Evolutionary conservation across 2,113 vertebrate genomes (phyloP), one percentile per base, ranked within the genome.

Genomic region (Antigone vipio): DNA sequence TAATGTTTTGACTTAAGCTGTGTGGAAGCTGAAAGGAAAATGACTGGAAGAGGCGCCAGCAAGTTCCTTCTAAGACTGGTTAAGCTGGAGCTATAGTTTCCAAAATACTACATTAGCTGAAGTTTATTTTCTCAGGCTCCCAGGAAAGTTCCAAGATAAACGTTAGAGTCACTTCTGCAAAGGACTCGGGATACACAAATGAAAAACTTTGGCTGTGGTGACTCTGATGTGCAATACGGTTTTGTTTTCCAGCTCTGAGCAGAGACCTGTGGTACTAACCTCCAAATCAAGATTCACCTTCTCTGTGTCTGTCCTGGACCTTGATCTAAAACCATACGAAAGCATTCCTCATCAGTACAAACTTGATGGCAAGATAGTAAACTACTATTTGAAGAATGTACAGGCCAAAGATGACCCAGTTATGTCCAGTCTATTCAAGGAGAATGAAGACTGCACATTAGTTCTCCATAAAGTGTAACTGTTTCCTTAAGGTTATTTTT

Each of bases 241-340:
- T 97, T 96, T 88, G 56, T 76, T 95, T 98, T 97, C 40, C 97
- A 98, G 98, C 96, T 97, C 97, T 69, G 98, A 98, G 68, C 97
- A 98, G 64, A 98, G 97, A 97, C 97, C 97, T 72, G 89, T 98
- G 56, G 96, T 99, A 88, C 98, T 97, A 56, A 95, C 98, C 2
- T 98, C 98, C 9, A 98, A 98, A 82, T 98, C 98, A 56, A 97
- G 98, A 53, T 98, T 99, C 88, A 98, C 98, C 42, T 99, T 98
- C 95, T 99, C 98, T 0, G 98, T 99, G 84, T 99, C 99, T 86
- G 99, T 99, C 96, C 95, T 99, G 98, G 99, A 99, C 91, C 97
- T 99, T 17, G 99, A 99, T 94, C 99, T 99, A 11, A 99, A 99
- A 92, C 99, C 99, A 2, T 99, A 99, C 2, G 99, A 99, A 91